phyloP scores from a whole-genome alignment of 1,140 invertebrate species.

The Trichoplusia ni region DNA sequence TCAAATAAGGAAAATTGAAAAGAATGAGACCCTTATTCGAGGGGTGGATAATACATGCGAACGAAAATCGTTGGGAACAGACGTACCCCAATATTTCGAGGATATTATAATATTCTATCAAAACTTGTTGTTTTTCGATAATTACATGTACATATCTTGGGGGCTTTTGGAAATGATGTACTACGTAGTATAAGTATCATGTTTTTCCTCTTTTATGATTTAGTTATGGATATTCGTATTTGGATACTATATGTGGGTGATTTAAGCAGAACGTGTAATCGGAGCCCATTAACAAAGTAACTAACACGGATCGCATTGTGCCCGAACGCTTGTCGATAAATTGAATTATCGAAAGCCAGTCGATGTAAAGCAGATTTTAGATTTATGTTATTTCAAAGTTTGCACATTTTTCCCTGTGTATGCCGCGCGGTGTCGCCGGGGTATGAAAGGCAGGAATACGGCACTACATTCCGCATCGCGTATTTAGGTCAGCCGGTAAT shows the following conservation, averaged over 20 bases:
- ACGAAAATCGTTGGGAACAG: conserved; percentile 45
- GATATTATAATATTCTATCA: conserved; percentile 37
- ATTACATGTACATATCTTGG: not conserved
- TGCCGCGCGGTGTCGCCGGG: not conserved
- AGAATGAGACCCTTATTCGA: conserved; percentile 21
- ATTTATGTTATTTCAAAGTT: not conserved
- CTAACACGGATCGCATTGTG: too few species aligned
- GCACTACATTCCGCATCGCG: conserved; percentile 37
- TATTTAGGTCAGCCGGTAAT: conserved; percentile 63
- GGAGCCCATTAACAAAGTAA: too few species aligned
- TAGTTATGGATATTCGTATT: not conserved
- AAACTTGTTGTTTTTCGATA: conserved; percentile 14
- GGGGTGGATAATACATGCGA: conserved; percentile 29
- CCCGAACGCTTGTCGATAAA: too few species aligned
- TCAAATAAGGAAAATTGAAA: conserved; percentile 38
- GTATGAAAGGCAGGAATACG: conserved; percentile 19
- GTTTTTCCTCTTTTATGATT: not conserved
- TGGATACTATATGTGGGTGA: not conserved
- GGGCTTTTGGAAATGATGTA: not conserved
- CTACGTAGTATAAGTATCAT: not conserved
- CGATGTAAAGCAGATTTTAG: too few species aligned
- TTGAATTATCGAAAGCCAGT: too few species aligned
- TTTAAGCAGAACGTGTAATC: too few species aligned
- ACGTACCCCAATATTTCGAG: conserved; percentile 13
- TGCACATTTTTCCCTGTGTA: not conserved